A percentile compares a stretch with the other conserved stretches of the same genome.
These are phyloP conservation scores for Nylanderia fulva DNA, from an alignment of 1,140 invertebrate genomes.

Conservation along the genomic window DNA sequence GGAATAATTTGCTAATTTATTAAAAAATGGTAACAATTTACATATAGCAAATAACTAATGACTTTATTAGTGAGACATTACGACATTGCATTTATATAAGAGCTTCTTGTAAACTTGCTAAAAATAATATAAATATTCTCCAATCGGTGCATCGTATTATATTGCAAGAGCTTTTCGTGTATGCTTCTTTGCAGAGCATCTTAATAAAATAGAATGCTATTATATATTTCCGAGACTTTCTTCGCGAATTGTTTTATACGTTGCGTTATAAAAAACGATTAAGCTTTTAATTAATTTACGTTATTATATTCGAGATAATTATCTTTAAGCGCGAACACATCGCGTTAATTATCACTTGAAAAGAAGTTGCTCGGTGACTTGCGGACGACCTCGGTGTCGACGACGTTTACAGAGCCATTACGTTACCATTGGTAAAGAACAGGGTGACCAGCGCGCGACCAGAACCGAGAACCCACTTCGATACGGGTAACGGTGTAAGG, in stretches of 20 bases:
- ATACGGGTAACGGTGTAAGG: slow-evolving; percentile 80
- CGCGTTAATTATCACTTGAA: slow-evolving; percentile 49
- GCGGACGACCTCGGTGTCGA: not conserved
- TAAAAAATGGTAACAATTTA: not conserved
- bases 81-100: not conserved
- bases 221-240: not conserved
- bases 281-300: slow-evolving; percentile 40
- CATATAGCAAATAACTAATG: not conserved
- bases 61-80: not conserved
- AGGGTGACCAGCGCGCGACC: slow-evolving; percentile 61
- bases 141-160: slow-evolving; percentile 36
- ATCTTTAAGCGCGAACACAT: slow-evolving; percentile 7
- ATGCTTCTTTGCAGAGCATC: not conserved
- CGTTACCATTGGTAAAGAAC: slow-evolving; percentile 58
- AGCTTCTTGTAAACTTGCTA: not conserved
- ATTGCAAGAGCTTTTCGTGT: not conserved
- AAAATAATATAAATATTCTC: slow-evolving; percentile 9
- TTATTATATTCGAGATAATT: slow-evolving; percentile 20
- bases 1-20: not conserved
- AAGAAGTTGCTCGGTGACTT: slow-evolving; percentile 9
- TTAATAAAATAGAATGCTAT: slow-evolving; percentile 22
- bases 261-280: slow-evolving; percentile 46
- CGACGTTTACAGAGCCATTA: slow-evolving; percentile 25
- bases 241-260: not conserved
- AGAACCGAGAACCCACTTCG: slow-evolving; percentile 64